Base-by-base conservation (phyloP, 2,113 vertebrate species). In the Grantiella picta region DNA sequence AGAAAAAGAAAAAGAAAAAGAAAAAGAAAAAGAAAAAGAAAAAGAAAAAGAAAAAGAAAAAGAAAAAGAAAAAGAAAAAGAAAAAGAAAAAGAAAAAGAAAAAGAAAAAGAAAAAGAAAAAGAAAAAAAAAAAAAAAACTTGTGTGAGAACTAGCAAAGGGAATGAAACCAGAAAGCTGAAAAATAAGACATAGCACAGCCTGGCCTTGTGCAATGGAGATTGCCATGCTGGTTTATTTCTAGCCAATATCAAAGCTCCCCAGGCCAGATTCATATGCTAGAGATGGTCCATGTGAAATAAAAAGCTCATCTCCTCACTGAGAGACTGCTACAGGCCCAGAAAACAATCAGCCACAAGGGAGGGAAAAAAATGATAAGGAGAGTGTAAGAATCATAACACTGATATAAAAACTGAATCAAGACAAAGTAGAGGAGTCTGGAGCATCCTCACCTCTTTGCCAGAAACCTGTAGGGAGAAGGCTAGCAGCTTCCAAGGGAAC, bases 401-500 rank as follows among this genome's bases (percentile, higher is more conserved):
- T 77, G 45, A 70, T 16, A 91, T 81, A 94, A 91, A 86, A 28
- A 73, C 59, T 50, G 69, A 89, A 89, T 8, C 24, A 73, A 94
- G 64, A 54, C 27, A 56, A 53, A 94, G 23, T 77, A 89, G 33
- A 83, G 76, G 50, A 77, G 44, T 63, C 69, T 86, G 68, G 64
- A 81, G 12, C 64, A 71, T 81, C 20, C 25, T 73, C 40, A 65
- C 8, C 14, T 61, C 52, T 52, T 47, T 63, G 64, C 2, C 29
- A 84, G 56, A 64, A 91, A 47, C 24, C 33, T 28, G 9, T 59
- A 70, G 47, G 54, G 50, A 92, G 23, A 70, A 8, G 6, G 16
- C 5, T 80, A 33, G 66, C 18, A 52, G 7, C 12, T 61, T 89
- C 28, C 83, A 78, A 42, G 69, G 68, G 47, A 95, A 45, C 18